These are phyloP conservation scores for Idaea straminata DNA, from an alignment of 2,888 invertebrate species.

Conservation along the genomic window DNA sequence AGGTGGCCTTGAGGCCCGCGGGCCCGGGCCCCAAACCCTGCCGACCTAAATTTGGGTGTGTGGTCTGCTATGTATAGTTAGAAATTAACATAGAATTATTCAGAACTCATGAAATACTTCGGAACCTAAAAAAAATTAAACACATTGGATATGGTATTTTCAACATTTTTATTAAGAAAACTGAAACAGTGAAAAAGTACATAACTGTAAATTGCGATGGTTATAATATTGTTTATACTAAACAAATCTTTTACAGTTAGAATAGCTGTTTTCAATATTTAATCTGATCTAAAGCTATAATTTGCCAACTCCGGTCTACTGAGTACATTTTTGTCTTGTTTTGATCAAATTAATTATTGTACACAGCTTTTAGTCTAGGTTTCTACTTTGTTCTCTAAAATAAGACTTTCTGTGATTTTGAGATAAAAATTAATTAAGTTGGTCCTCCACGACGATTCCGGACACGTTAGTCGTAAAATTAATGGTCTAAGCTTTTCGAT, in stretches of 20 bases:
- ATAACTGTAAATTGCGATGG: constrained; percentile 78
- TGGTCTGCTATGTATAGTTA: too few species aligned
- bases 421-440: neutral
- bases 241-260: constrained; percentile 73
- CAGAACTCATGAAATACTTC: too few species aligned
- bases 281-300: neutral
- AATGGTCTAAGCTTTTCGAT: neutral
- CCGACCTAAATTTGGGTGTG: too few species aligned
- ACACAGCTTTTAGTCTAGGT: constrained; percentile 34
- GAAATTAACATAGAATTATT: too few species aligned
- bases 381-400: constrained; percentile 59
- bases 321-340: neutral
- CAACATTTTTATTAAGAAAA: constrained; percentile 80
- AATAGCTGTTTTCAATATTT: constrained; percentile 15
- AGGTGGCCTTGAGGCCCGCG: too few species aligned
- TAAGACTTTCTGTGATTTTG: constrained; percentile 10
- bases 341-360: neutral
- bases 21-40: too few species aligned
- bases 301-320: constrained; percentile 15
- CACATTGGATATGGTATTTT: constrained; percentile 50
- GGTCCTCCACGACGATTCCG: neutral
- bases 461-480: neutral
- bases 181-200: constrained; percentile 81
- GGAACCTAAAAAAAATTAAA: neutral
- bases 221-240: constrained; percentile 69